These are phyloP conservation scores for Eristalinus sepulchralis DNA, from an alignment of 2,888 invertebrate species.

Conservation along the genomic window DNA sequence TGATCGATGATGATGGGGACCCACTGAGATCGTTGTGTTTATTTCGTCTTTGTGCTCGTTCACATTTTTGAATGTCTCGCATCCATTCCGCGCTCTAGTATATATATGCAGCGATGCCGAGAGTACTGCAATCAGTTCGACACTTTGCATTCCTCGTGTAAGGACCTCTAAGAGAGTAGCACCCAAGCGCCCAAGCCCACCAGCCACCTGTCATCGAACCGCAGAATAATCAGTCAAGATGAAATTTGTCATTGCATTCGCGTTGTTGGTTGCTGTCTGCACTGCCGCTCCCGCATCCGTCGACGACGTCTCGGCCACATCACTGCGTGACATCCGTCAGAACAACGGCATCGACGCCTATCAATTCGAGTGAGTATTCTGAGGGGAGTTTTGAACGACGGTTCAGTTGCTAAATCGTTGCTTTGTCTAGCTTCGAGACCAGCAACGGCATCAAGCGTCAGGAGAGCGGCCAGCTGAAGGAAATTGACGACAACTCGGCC, in stretches of 20 bases:
- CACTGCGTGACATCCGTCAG: slow-evolving; percentile 79
- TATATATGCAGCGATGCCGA: slow-evolving; percentile 44
- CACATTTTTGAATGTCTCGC: slow-evolving; percentile 7
- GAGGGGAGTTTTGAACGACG: neutral
- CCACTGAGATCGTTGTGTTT: slow-evolving; percentile 13
- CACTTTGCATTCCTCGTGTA: slow-evolving; percentile 44
- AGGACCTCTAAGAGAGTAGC: slow-evolving; percentile 18
- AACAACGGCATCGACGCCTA: slow-evolving; percentile 84
- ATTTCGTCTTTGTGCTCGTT: slow-evolving; percentile 18
- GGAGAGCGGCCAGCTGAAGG: slow-evolving; percentile 80
- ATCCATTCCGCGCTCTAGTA: slow-evolving; percentile 35
- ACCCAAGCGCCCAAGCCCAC: neutral
- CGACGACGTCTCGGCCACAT: slow-evolving; percentile 75
- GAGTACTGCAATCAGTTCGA: slow-evolving; percentile 43
- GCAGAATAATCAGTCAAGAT: slow-evolving; percentile 62
- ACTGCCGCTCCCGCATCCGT: slow-evolving; percentile 72
- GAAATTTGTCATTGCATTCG: slow-evolving; percentile 78
- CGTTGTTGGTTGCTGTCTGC: slow-evolving; percentile 78
- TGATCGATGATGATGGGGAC: slow-evolving; percentile 3
- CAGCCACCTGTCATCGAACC: neutral
- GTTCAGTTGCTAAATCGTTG: neutral
- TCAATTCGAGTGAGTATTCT: slow-evolving; percentile 82
- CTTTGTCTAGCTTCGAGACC: slow-evolving; percentile 79
- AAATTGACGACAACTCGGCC: slow-evolving; percentile 80
- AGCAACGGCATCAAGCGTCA: slow-evolving; percentile 81